Base-by-base conservation (phyloP, 2,113 vertebrate species). In the Peromyscus californicus region DNA sequence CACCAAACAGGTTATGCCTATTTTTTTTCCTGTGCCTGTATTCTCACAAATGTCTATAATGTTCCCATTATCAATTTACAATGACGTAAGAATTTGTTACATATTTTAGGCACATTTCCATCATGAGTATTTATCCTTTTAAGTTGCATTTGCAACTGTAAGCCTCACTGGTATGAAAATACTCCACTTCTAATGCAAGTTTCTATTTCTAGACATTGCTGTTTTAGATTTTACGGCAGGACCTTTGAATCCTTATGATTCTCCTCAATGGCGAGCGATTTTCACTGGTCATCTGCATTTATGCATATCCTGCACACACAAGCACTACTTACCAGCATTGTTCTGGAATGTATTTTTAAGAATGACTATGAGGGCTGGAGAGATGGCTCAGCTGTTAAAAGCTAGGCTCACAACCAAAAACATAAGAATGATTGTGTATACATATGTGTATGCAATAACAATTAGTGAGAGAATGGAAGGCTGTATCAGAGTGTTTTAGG, bases 61-160 rank as follows among this genome's bases (percentile, higher is more conserved):
- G 13, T 80, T 96, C 79, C 19, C 24, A 78, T 21, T 13, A 76
- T 82, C 57, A 72, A 7, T 92, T 94, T 80, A 89, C 33, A 10
- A 74, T 63, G 29, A 89, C 54, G 93, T 16, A 86, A 89, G 5
- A 65, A 76, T 80, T 67, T 86, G 9, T 83, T 92, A 74, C 8
- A 31, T 26, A 91, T 82, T 92, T 90, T 91, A 82, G 5, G 22
- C 48, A 79, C 59, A 5, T 72, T 92, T 95, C 48, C n/a, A 94
- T 92, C 45, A 79, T 10, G 92, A 96, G 26, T 22, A 89, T 57
- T 67, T 92, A 65, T 78, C 13, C 13, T 96, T 90, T 92, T 36
- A 95, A 94, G 51, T 89, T 67, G 31, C 4, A 82, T 75, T 75
- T 80, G 51, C 19, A 85, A 69, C 3, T 21, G 67, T 92, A 93